phyloP scores from a whole-genome alignment of 1,140 invertebrate genomes.

The Wiebesia pumilae region DNA sequence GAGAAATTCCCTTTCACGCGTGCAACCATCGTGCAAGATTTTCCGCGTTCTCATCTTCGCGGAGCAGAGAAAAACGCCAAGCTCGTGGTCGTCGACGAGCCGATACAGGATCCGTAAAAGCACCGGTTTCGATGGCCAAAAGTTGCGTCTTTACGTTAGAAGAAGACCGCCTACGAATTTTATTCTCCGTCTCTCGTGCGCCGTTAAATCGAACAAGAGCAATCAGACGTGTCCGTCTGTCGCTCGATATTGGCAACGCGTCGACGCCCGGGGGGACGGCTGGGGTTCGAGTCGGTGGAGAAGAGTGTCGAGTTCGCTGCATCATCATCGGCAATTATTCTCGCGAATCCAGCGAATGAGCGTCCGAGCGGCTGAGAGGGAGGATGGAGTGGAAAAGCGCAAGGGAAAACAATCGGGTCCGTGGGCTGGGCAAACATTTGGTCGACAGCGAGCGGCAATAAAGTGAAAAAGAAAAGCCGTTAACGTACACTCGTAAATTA shows the following conservation, averaged over 20 bases:
- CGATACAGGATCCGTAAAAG: background rate
- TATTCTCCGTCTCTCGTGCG: background rate
- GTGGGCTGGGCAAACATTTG: constrained; percentile 4
- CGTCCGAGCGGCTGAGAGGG: background rate
- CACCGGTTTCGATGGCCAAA: background rate
- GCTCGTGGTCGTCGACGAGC: background rate
- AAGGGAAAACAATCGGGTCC: constrained; percentile 2
- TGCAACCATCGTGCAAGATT: background rate
- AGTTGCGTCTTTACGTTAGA: background rate
- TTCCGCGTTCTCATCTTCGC: constrained; percentile 5
- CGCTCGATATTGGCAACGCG: background rate
- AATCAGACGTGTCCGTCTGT: too few species aligned
- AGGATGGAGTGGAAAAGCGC: background rate
- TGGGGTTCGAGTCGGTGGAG: background rate
- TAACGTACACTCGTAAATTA: constrained; percentile 33
- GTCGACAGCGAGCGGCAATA: background rate
- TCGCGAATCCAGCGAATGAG: background rate
- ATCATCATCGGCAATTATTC: constrained; percentile 17
- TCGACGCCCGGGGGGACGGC: too few species aligned
- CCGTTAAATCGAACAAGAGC: too few species aligned
- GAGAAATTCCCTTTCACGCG: constrained; percentile 2
- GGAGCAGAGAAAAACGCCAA: background rate
- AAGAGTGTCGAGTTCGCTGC: background rate
- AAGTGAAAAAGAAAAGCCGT: constrained; percentile 24
- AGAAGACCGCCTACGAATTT: background rate